Evolutionary conservation across 2,113 vertebrate genomes (phyloP).

Genomic region (Sarotherodon lohbergeri): DNA sequence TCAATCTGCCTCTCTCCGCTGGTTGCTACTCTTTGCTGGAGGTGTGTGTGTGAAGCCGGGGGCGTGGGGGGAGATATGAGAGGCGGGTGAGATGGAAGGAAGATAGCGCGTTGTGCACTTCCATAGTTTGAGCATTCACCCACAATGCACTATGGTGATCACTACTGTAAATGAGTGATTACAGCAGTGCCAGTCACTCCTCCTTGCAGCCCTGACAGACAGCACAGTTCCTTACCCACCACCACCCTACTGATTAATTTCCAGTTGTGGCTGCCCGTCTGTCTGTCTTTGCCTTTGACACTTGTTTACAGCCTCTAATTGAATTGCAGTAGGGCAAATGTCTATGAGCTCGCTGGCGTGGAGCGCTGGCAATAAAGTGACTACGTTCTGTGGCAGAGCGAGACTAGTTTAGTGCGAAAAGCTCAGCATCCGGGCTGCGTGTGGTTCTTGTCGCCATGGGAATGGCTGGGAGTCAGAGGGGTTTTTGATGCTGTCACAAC

Average conservation of each 20-base stretch:
- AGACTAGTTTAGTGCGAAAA: conserved; percentile 25
- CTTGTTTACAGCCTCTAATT: conserved; percentile 66
- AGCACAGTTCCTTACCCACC: conserved; percentile 31
- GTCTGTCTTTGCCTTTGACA: conserved; percentile 57
- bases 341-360: conserved; percentile 30
- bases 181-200: conserved; percentile 56
- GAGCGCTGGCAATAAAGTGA: conserved; percentile 11
- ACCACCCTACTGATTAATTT: conserved; percentile 62
- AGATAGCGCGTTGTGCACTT: conserved; percentile 65
- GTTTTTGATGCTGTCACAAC: conserved; percentile 56
- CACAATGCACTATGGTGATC: conserved; percentile 50
- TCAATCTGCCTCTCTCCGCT: conserved; percentile 79
- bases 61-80: not conserved
- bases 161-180: conserved; percentile 71
- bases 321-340: conserved; percentile 61
- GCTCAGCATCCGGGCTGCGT: conserved; percentile 43
- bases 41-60: conserved; percentile 56
- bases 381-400: conserved; percentile 16
- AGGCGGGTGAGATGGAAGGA: conserved; percentile 26
- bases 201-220: conserved; percentile 43
- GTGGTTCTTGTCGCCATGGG: conserved; percentile 46
- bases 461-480: conserved; percentile 43
- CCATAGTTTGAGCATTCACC: conserved; percentile 54
- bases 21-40: conserved; percentile 76
- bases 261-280: conserved; percentile 34